Conservation (phyloP, 2,888 invertebrate species). For the Drosophila austrosaltans region DNA sequence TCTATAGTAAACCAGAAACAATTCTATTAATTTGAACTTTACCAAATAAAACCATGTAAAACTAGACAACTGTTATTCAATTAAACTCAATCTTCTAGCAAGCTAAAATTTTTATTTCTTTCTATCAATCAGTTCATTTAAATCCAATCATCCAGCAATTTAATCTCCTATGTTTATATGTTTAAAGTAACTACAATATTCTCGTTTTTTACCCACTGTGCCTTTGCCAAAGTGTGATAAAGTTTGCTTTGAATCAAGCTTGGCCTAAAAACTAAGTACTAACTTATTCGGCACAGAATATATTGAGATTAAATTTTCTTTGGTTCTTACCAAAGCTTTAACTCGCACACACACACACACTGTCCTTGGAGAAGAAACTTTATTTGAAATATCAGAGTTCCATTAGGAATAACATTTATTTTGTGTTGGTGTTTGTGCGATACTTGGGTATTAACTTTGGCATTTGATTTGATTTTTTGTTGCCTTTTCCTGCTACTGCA, state of each 20-base stretch:
- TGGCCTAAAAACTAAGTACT: slow-evolving; percentile 10
- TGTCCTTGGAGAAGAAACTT: background rate
- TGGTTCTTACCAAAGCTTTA: slow-evolving; percentile 5
- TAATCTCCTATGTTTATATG: no score
- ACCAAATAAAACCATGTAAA: no score
- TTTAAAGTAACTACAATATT: background rate
- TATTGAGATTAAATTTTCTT: slow-evolving; percentile 1
- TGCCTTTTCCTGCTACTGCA: background rate
- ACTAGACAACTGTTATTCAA: no score
- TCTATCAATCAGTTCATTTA: no score
- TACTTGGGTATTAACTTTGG: slow-evolving; percentile 7
- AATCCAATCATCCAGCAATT: no score
- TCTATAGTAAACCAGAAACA: no score
- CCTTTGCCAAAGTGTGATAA: slow-evolving; percentile 43
- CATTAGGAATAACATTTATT: slow-evolving; percentile 3
- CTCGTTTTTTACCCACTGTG: background rate
- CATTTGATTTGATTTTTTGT: slow-evolving; percentile 30
- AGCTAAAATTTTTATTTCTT: no score
- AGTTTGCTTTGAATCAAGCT: slow-evolving; percentile 35
- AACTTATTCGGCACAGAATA: slow-evolving; percentile 1
- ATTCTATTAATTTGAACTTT: no score
- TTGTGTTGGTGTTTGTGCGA: background rate
- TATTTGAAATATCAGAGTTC: slow-evolving; percentile 3
- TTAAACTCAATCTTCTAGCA: no score
- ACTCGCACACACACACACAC: background rate